Evolutionary conservation across 92 coral and sea anemone genomes (phyloP), one percentile per base, ranked within the genome.

Genomic region (Bergia sp.): DNA sequence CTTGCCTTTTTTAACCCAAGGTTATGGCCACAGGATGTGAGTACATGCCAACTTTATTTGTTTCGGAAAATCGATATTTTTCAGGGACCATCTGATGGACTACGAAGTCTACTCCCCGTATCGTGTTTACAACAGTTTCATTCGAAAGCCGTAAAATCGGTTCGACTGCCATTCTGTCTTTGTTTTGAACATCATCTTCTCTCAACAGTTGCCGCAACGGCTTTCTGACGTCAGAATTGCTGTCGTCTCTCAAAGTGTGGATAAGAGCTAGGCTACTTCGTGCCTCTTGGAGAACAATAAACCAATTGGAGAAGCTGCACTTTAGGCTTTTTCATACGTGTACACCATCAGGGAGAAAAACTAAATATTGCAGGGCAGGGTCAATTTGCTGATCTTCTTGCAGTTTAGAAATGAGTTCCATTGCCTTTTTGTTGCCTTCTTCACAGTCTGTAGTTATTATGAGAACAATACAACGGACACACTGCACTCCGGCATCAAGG

Each of bases 291-390:
- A 82, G 55, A 0, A 16, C 55, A 65, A 82, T 40, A 66, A 38
- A 82, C 86, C 86, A 91, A 76, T 92, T 90, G 73, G 66, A 79
- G 66, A 92, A 92, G 88, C 94, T 90, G 53, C 89, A 90, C 76
- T 92, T 92, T 37, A 89, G 57, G 90, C 89, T 92, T 53, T 92
- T 89, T 49, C 90, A 90, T 0, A 89, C 94, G 66, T 92, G 92
- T 4, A 89, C 92, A 15, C 88, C 89, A 83, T 92, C 88, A 86
- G 94, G 92, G 45, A 89, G 80, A 72, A 79, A 85, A 36, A 69
- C 88, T 13, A 86, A 74, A 57, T 67, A 73, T 61, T 86, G 76
- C 86, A 86, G 42, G 21, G 79, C 64, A 39, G 53, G 90, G 77
- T 86, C 93, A 81, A 90, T 87, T 29, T 0, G 80, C 71, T 55